A percentile compares a stretch with the other conserved stretches of the same genome.
phyloP scores from a whole-genome alignment of 2,113 vertebrate species.

The Ranitomeya imitator region DNA sequence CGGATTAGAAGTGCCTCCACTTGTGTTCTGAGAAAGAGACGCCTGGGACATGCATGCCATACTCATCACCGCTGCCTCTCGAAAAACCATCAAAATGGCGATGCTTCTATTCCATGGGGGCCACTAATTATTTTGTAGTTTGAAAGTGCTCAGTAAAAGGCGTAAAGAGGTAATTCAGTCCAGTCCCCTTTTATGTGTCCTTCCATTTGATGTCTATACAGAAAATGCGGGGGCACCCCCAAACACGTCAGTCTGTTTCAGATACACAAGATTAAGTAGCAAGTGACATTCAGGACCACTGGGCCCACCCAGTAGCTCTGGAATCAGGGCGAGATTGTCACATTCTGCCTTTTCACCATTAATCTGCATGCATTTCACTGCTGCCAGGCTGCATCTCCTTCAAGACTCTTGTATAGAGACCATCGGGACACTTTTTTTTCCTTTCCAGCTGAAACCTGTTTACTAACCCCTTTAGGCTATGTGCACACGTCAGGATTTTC shows the following conservation, averaged over 20 bases:
- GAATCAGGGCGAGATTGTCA: conserved; percentile 95
- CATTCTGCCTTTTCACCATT: conserved; percentile 92
- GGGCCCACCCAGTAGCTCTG: conserved; percentile 95
- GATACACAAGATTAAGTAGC: conserved; percentile 99
- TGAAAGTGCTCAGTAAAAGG: conserved; percentile 75
- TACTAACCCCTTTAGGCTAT: conserved; percentile 82
- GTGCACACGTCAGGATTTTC: no score
- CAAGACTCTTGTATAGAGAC: conserved; percentile 81
- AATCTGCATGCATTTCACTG: conserved; percentile 93
- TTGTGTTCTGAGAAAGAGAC: conserved; percentile 57
- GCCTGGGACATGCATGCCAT: conserved; percentile 59
- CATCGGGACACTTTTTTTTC: conserved; percentile 66
- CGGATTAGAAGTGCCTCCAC: conserved; percentile 57
- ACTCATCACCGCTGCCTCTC: conserved; percentile 60
- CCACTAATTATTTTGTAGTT: conserved; percentile 76
- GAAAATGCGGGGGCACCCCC: conserved; percentile 75
- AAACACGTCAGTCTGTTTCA: conserved; percentile 89
- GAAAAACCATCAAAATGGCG: conserved; percentile 55
- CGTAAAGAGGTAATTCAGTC: conserved; percentile 76
- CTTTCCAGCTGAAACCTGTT: conserved; percentile 64
- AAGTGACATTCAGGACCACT: conserved; percentile 99
- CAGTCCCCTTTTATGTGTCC: conserved; percentile 79
- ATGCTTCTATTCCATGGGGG: conserved; percentile 63
- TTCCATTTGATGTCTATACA: conserved; percentile 83
- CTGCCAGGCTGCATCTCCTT: conserved; percentile 96